A percentile compares a stretch with the other conserved stretches of the same genome.
These are phyloP conservation scores for Oxyruncus cristatus DNA, from an alignment of 2,113 vertebrate species.

Conservation along the genomic window DNA sequence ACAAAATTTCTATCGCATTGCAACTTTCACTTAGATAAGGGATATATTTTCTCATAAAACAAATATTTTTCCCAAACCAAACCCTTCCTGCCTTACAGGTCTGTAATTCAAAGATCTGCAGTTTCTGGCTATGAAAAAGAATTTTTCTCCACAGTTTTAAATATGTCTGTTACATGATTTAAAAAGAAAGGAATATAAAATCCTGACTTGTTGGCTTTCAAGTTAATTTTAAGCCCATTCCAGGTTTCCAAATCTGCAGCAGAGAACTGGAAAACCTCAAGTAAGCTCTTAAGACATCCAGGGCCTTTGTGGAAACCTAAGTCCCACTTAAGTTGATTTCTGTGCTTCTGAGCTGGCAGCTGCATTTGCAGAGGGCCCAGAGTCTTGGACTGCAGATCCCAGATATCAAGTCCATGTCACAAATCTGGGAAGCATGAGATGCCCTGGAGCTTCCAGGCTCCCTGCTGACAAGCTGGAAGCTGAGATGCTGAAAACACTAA, in stretches of 20 bases:
- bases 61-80: constrained; percentile 8
- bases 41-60: constrained; percentile 12
- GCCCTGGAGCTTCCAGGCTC: background rate
- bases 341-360: background rate
- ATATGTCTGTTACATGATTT: background rate
- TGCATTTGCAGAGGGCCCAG: background rate
- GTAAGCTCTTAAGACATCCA: background rate
- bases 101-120: background rate
- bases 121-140: background rate
- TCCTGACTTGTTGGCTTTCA: background rate
- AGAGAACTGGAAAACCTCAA: background rate
- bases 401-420: background rate
- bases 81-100: constrained; percentile 11
- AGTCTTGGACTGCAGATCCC: background rate
- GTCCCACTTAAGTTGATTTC: background rate
- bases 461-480: constrained; percentile 6
- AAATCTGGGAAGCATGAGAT: background rate
- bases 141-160: constrained; percentile 6
- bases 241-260: background rate
- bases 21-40: background rate
- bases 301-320: background rate
- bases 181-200: background rate
- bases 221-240: background rate
- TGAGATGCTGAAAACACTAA: background rate
- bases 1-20: background rate